Evolutionary conservation across 2,797 vertebrate genomes (phyloP), one percentile per base, ranked within the genome.

Genomic region (Ctenopoma kingsleyae): DNA sequence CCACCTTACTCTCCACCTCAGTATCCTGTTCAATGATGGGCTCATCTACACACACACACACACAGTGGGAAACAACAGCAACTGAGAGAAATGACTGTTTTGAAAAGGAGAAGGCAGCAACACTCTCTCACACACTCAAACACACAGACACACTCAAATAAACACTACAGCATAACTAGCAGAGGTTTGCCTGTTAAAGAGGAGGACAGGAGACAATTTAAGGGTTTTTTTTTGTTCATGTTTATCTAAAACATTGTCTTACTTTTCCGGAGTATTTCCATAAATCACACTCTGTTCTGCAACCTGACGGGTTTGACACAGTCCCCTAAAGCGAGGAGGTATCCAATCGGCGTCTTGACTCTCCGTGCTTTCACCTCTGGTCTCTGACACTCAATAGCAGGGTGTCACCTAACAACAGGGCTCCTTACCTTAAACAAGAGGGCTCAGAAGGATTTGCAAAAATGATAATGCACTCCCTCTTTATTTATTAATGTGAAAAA

Each of bases 1-100:
- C 96, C 96, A 3, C 96, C 96, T 0, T 96, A 96, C 48, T 87
- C 95, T 49, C 96, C 96, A 30, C 93, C 95, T 50, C 95, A 96
- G 81, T 95, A 96, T 80, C 93, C 95, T 2, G 95, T 94, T 73
- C 94, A 95, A 74, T 96, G 94, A 96, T 78, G 82, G 60, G 76
- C 67, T 80, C 38, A 20, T 76, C 78, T 35, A 38, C 64, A 61
- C 27, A 32, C 38, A 43, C 46, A 72, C n/a, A 59, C 38, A 43
- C 46, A 72, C n/a, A 59, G 56, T 16, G 32, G 60, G 52, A 63
- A 56, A 60, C 38, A 49, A 52, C 66, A 67, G 47, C 64, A 69
- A 23, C 64, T 43, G 75, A 82, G 84, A 74, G 52, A 74, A 69
- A 76, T 30, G 84, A 90, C 85, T 86, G 72, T 86, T 75, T 78